Evolutionary conservation across 2,797 vertebrate species (phyloP).

Genomic region (Momotus momota): DNA sequence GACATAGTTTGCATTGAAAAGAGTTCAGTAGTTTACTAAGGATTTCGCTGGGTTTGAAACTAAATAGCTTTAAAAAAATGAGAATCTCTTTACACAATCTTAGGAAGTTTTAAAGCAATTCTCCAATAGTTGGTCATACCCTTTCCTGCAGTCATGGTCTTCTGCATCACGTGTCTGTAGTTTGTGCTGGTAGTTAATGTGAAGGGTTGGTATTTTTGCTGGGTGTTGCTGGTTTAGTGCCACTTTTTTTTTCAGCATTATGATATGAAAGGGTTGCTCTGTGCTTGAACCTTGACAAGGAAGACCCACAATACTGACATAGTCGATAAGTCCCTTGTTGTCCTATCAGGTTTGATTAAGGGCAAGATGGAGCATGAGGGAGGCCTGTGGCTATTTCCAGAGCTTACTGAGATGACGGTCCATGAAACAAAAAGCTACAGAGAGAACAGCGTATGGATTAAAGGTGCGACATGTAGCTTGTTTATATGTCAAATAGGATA

Average conservation of each 20-base stretch:
- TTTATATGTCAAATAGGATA: not conserved
- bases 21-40: not conserved
- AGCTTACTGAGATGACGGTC: not conserved
- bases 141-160: not conserved
- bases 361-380: not conserved
- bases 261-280: not conserved
- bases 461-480: not conserved
- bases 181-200: not conserved
- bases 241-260: not conserved
- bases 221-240: not conserved
- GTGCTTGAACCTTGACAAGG: not conserved
- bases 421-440: not conserved
- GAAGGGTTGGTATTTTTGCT: not conserved
- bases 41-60: not conserved
- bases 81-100: not conserved
- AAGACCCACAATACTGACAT: rapidly evolving
- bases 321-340: not conserved
- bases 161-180: not conserved
- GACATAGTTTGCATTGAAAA: not conserved
- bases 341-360: not conserved
- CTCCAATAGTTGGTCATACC: not conserved
- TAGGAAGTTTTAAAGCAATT: not conserved
- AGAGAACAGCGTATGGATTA: not conserved
- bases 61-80: not conserved
- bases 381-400: not conserved